Percentiles rank a stretch among this genome's conserved stretches.
These are phyloP conservation scores for Leptopilina boulardi DNA, from an alignment of 1,140 invertebrate species.

Conservation along the genomic window DNA sequence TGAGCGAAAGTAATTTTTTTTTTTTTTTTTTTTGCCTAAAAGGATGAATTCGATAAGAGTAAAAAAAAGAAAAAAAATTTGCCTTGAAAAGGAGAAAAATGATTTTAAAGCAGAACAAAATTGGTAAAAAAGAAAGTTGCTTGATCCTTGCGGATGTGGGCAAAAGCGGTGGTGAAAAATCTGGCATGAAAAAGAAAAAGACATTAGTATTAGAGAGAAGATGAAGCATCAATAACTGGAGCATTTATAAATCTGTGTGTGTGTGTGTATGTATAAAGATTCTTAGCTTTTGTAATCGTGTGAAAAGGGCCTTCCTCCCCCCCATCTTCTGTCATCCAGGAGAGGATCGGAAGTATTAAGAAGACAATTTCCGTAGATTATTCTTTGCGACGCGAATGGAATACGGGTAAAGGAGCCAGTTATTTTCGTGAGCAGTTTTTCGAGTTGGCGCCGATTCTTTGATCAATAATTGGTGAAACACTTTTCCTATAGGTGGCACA, in stretches of 20 bases:
- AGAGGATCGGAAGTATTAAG: slow-evolving; percentile 50
- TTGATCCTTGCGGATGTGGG: background rate
- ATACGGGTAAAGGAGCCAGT: slow-evolving; percentile 35
- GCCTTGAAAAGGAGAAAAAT: background rate
- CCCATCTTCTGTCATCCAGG: slow-evolving; percentile 19
- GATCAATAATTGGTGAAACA: slow-evolving; percentile 65
- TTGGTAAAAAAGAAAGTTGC: background rate
- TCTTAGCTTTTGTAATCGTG: slow-evolving; percentile 27
- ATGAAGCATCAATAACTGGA: background rate
- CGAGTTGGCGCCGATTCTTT: slow-evolving; percentile 67
- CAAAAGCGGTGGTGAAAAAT: background rate
- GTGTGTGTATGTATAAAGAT: background rate
- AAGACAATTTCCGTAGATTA: slow-evolving; percentile 55
- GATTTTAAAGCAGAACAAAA: background rate
- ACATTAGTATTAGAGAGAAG: background rate
- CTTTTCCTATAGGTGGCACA: slow-evolving; percentile 66
- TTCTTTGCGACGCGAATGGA: slow-evolving; percentile 40
- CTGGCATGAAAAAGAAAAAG: background rate
- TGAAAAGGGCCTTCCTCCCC: no score
- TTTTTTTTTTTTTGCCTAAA: no score
- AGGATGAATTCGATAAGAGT: background rate
- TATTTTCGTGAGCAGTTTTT: slow-evolving; percentile 53
- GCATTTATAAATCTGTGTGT: background rate
- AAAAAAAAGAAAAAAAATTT: background rate
- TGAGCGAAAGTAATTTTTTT: no score